phyloP scores from a whole-genome alignment of 2,888 invertebrate genomes.

The Pseudoips prasinana region DNA sequence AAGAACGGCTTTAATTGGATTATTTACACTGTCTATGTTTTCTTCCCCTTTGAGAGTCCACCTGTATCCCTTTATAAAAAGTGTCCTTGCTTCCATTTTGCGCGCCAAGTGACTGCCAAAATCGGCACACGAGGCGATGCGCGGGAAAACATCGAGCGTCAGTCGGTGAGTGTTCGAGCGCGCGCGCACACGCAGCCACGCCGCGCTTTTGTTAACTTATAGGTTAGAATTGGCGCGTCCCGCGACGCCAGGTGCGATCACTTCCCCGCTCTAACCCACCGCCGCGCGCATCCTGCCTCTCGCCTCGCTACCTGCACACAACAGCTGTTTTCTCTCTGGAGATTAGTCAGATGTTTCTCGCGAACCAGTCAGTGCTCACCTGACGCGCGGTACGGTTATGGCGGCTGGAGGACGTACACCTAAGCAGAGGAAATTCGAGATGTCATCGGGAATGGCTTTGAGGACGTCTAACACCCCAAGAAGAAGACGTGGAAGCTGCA shows the following conservation, averaged over 20 bases:
- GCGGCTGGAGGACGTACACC: slow-evolving; percentile 75
- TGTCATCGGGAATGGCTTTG: slow-evolving; percentile 61
- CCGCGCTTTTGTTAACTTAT: slow-evolving; percentile 43
- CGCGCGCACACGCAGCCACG: slow-evolving; percentile 61
- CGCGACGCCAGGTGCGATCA: slow-evolving; percentile 69
- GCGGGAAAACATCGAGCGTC: slow-evolving; percentile 69
- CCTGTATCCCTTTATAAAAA: slow-evolving; percentile 74
- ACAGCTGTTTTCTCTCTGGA: slow-evolving; percentile 80
- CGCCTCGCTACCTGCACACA: slow-evolving; percentile 63
- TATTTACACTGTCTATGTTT: slow-evolving; percentile 3
- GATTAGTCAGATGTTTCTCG: slow-evolving; percentile 81
- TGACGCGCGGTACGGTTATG: slow-evolving; percentile 64
- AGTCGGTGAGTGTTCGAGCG: slow-evolving; percentile 52
- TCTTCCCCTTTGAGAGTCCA: slow-evolving; percentile 63
- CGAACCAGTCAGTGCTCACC: slow-evolving; percentile 74
- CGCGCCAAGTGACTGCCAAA: slow-evolving; percentile 79
- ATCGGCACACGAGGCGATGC: slow-evolving; percentile 64
- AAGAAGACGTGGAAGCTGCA: slow-evolving; percentile 72
- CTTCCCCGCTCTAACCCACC: slow-evolving; percentile 59
- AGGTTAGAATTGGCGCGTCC: slow-evolving; percentile 79
- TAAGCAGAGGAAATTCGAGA: slow-evolving; percentile 70
- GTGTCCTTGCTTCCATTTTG: slow-evolving; percentile 77
- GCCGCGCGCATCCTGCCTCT: slow-evolving; percentile 45
- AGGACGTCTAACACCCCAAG: slow-evolving; percentile 64
- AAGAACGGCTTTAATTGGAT: neutral